Base-by-base conservation (phyloP, 1,140 invertebrate species). In the Neuroterus valhalla region DNA sequence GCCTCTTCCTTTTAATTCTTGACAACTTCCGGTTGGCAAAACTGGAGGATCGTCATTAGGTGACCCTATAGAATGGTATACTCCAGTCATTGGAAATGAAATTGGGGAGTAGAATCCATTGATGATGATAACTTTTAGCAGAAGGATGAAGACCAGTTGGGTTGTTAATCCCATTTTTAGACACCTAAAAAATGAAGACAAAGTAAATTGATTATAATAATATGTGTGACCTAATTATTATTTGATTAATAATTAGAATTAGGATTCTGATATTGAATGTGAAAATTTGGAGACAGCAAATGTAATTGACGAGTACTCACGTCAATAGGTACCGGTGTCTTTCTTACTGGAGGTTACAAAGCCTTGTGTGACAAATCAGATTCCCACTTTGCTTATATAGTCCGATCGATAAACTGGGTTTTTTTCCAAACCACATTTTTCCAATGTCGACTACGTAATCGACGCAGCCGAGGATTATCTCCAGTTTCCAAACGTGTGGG, bases 21-120 rank as follows among this genome's bases (percentile, higher is more conserved):
- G 78, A 45, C 86, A 87, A 82, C 81, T 85, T 42, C 86, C 86
- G 2, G 81, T 78, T 38, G 85, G 82, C 0, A 84, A 15, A 43
- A 79, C 46, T 46, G 70, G 68, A 5, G 72, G 43, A 15, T 72
- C 70, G 1, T 72, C 31, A 3, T 52, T 68, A 15, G 43, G 15
- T 8, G 73, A 74, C 17, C 70, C 78, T 42, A 82, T 82, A 5
- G 82, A 83, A 62, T 62, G 55, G 23, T 62, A 62, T 2, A 62
- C 23, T 62, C 55, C 55, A 31, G n/a, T 26, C 26, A 62, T 6
- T n/a, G 55, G 55, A 31, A 62, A 62, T 4, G 55, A 62, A 31
- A 62, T 31, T 62, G 55, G 31, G 10, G 31, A 15, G 23, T 62
- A 26, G 15, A 31, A 15, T 26, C 26, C 55, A 62, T 62, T 62